Base-by-base conservation (phyloP, 2,113 vertebrate species). In the Trematocara stigmaticum region DNA sequence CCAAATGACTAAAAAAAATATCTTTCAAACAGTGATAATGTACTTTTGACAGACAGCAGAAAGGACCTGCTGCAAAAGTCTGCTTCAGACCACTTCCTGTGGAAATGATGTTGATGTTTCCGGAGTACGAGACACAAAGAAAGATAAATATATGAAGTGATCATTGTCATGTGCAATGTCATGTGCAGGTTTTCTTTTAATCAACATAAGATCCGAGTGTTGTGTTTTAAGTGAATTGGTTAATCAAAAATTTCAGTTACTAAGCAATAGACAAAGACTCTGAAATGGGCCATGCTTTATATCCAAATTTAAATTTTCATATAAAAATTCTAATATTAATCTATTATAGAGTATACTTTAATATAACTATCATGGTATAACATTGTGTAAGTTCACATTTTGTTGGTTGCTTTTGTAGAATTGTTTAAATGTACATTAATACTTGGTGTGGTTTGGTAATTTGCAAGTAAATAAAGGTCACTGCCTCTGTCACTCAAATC, bases 21-120 rank as follows among this genome's bases (percentile, higher is more conserved):
- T 78, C 0, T 53, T 84, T 71, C 7, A 57, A 18, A 40, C 5
- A 6, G 2, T 42, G 5, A 78, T 23, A 2, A 23, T 15, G 15
- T 51, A 29, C 45, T 34, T 51, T 76, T 76, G 5, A 9, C 18
- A 12, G 20, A 13, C 16, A 31, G 45, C 8, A 76, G 45, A 11
- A 52, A 26, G 40, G 23, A 26, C 6, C 2, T 61, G 56, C 55
- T 15, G 26, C 51, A 3, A 16, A 4, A 61, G 6, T 7, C 7
- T 18, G 23, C 31, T 52, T 4, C 15, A 53, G 71, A 82, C 85
- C 81, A 89, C 88, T 90, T 92, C 93, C 90, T 91, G 82, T 78
- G 49, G 34, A 88, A 74, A 71, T 16, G 2, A 66, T 56, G 26
- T 11, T 74, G 38, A 38, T 20, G 31, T 35, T 83, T 87, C 20